These are phyloP conservation scores for Scaptomyza graminum DNA, from an alignment of 1,140 invertebrate species.

Conservation along the genomic window DNA sequence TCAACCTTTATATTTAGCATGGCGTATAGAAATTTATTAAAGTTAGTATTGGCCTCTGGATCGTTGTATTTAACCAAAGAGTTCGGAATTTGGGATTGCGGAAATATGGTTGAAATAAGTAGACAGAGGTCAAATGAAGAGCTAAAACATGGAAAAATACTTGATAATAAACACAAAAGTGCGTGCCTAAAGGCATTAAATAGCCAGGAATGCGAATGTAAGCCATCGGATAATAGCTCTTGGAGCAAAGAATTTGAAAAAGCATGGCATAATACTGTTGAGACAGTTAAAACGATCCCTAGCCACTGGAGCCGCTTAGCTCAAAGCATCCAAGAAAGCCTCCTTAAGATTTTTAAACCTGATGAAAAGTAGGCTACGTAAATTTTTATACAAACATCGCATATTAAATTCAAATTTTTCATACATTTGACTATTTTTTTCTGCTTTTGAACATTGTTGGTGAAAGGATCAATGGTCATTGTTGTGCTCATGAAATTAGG, in stretches of 20 bases:
- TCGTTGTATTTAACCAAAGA: conserved; percentile 19
- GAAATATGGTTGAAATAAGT: neutral
- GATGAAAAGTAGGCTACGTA: conserved; percentile 34
- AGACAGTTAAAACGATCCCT: conserved; percentile 1
- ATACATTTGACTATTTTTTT: conserved; percentile 4
- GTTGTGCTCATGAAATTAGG: conserved; percentile 33
- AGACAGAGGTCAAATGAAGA: neutral
- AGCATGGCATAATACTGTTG: conserved; percentile 1
- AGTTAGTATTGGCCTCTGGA: conserved; percentile 15
- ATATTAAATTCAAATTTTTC: neutral
- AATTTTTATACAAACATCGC: neutral
- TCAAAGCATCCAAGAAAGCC: neutral
- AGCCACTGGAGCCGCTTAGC: conserved; percentile 12
- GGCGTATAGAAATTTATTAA: conserved; percentile 4
- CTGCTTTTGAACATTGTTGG: neutral
- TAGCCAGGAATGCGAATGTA: neutral
- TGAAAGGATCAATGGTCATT: conserved; percentile 24
- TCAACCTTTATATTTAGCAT: conserved; percentile 6
- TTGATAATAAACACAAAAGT: neutral
- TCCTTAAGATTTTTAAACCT: conserved; percentile 1
- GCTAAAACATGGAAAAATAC: neutral
- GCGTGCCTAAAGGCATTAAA: neutral
- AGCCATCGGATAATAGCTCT: neutral
- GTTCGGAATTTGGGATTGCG: neutral
- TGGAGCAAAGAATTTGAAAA: conserved; percentile 10